Evolutionary conservation across 2,797 vertebrate genomes (phyloP), one percentile per base, ranked within the genome.

Genomic region (Synaphobranchus kaupii): DNA sequence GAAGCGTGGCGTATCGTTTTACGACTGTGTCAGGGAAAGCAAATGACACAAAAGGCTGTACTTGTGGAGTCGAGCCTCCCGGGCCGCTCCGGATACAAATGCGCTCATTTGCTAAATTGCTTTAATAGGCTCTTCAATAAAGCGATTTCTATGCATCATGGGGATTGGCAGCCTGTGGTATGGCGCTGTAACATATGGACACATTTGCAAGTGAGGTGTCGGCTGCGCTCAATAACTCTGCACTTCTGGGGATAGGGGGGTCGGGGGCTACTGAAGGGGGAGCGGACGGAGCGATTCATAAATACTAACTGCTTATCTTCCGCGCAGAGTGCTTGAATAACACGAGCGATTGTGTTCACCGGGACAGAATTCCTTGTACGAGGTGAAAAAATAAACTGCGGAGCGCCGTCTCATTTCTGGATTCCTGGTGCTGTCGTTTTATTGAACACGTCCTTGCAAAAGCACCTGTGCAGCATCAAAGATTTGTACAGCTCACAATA

Each of bases 101-200:
- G 88, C 91, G 91, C 87, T 92, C 93, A 92, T 93, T 93, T 90
- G 92, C 89, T 92, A 94, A 94, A 95, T 94, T 94, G 93, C 93
- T 92, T 92, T 94, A 94, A 94, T 93, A 92, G 92, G 90, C 92
- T 91, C 93, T 94, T 95, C 73, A 25, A 50, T 80, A 50, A 50
- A 80, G 76, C 7, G 47, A 48, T 80, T 84, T 60, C 28, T 58
- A 20, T 56, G 50, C 52, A 56, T 34, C 28, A 22, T 56, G 34
- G 28, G 54, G n/a, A 56, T 28, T 31, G 28, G 44, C 80, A 25
- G 80, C 47, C 80, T 2, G 39, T 8, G 20, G 78, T 47, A 17
- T 5, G n/a, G 44, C 9, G n/a, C 1, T 17, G 82, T 54, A 52
- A 25, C 83, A 58, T 52, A 83, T 83, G 15, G 39, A 44, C 47